Evolutionary conservation across 1,140 invertebrate genomes (phyloP).

Genomic region (Coenobita brevimanus): DNA sequence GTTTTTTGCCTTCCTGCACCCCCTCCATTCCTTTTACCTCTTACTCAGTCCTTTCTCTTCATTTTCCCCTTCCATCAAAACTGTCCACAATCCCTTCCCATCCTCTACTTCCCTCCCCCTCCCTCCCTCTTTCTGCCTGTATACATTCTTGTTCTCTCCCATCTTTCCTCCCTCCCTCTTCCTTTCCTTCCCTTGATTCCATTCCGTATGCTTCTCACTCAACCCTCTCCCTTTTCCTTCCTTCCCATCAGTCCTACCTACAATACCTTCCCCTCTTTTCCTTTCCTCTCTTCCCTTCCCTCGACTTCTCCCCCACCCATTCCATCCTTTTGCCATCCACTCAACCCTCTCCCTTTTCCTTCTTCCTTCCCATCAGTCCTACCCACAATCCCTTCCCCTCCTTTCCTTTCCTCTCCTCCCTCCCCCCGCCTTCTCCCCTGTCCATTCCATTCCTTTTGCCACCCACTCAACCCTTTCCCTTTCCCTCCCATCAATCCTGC

Average conservation of each 20-base stretch:
- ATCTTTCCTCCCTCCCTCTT: background rate
- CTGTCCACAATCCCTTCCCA: no score
- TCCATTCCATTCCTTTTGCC: background rate
- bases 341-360: background rate
- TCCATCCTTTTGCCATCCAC: background rate
- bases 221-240: background rate
- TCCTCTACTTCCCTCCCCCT: background rate
- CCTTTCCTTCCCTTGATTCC: background rate
- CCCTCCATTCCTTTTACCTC: background rate
- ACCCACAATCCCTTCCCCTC: background rate
- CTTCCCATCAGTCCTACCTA: no score
- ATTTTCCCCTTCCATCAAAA: background rate
- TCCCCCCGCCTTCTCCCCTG: no score
- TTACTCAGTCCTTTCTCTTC: background rate
- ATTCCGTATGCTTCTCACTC: background rate
- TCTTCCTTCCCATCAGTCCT: no score
- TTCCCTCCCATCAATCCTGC: no score
- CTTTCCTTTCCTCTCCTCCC: no score
- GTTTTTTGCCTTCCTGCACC: background rate
- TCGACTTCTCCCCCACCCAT: background rate
- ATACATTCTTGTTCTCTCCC: background rate
- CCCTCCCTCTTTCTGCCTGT: background rate
- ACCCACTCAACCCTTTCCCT: background rate
- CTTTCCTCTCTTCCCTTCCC: background rate
- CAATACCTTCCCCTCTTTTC: conserved; percentile 18